phyloP scores from a whole-genome alignment of 2,797 vertebrate genomes.

The Gastrophryne carolinensis region DNA sequence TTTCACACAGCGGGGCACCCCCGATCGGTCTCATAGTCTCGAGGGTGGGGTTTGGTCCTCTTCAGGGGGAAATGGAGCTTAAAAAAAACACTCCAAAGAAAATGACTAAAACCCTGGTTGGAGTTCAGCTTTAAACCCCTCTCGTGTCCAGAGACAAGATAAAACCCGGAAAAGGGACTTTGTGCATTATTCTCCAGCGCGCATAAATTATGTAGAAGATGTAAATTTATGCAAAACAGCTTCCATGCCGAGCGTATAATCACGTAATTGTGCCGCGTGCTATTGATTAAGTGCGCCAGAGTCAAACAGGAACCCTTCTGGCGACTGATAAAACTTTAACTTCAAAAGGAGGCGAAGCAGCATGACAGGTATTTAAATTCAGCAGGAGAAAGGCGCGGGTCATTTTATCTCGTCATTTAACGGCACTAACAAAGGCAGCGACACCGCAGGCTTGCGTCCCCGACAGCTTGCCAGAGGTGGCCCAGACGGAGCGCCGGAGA shows the following conservation, averaged over 20 bases:
- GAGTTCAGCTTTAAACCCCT: conserved; percentile 29
- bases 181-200: conserved; percentile 52
- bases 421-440: conserved; percentile 30
- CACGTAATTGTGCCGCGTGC: conserved; percentile 22
- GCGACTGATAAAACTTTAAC: conserved; percentile 52
- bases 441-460: conserved; percentile 59
- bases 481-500: conserved; percentile 22
- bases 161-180: conserved; percentile 43
- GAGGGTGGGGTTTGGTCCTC: too few species aligned
- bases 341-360: conserved; percentile 43
- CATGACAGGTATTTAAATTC: conserved; percentile 39
- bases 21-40: too few species aligned
- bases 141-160: conserved; percentile 51
- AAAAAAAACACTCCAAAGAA: too few species aligned
- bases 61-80: too few species aligned
- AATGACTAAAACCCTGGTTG: too few species aligned
- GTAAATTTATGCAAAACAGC: conserved; percentile 57
- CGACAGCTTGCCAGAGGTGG: conserved; percentile 37
- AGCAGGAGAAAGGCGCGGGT: conserved; percentile 41
- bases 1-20: too few species aligned
- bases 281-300: conserved; percentile 53
- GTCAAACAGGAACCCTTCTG: conserved; percentile 54
- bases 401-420: conserved; percentile 43
- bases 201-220: conserved; percentile 60
- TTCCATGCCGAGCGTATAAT: conserved; percentile 47